Evolutionary conservation across 2,888 invertebrate species (phyloP).

Genomic region (Branchipolynoe longqiensis): DNA sequence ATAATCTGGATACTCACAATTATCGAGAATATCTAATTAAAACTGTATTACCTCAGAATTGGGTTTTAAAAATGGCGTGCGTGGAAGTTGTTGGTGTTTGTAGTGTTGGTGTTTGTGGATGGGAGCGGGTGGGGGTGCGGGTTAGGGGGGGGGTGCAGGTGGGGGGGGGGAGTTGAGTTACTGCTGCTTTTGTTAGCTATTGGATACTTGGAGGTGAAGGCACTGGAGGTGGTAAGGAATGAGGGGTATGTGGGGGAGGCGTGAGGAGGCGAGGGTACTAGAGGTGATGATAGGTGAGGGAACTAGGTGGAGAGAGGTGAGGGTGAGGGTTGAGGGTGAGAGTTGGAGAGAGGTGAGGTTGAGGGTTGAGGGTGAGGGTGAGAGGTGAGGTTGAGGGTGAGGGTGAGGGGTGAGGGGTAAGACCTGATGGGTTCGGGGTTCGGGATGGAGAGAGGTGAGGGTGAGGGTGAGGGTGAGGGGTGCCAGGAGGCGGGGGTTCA

Average conservation of each 20-base stretch:
- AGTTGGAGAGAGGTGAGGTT: neutral
- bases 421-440: neutral
- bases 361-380: neutral
- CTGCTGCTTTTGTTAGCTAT: too few relatives aligned
- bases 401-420: neutral
- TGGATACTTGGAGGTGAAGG: conserved; percentile 17
- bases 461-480: neutral
- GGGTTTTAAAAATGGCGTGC: conserved; percentile 43
- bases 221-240: neutral
- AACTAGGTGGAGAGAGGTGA: neutral
- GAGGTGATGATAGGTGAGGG: too few relatives aligned
- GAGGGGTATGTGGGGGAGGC: neutral
- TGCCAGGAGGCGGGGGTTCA: neutral
- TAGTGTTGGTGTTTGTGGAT: neutral
- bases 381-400: neutral
- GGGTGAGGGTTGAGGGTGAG: neutral
- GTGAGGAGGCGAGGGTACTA: neutral
- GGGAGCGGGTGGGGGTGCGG: neutral
- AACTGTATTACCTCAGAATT: conserved; percentile 49
- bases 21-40: conserved; percentile 56
- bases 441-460: neutral
- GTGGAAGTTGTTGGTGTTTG: conserved; percentile 1
- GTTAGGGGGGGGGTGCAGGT: neutral
- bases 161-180: neutral
- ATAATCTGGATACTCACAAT: conserved; percentile 56